phyloP scores from a whole-genome alignment of 2,797 vertebrate species.

The Emydoidea blandingii region DNA sequence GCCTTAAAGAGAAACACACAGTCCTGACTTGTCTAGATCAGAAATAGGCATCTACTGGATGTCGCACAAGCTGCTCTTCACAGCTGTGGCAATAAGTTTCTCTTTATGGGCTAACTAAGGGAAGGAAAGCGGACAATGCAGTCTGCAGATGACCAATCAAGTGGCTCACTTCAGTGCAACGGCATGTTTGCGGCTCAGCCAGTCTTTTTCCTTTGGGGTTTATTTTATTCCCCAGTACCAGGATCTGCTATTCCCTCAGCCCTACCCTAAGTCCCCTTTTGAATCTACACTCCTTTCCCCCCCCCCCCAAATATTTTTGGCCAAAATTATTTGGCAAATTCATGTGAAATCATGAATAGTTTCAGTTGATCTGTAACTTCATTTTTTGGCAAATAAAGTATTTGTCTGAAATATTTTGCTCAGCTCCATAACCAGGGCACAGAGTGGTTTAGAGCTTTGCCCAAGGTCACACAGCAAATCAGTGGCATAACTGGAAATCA shows the following conservation, averaged over 20 bases:
- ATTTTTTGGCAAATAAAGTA: too few relatives aligned
- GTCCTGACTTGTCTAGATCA: not conserved
- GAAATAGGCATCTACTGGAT: not conserved
- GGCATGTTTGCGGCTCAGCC: rapidly evolving
- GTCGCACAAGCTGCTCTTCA: not conserved
- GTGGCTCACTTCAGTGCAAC: not conserved
- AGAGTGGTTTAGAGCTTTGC: not conserved
- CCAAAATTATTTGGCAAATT: too few relatives aligned
- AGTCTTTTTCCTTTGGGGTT: conserved; percentile 31
- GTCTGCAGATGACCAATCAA: not conserved
- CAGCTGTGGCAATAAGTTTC: not conserved
- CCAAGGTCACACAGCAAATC: not conserved
- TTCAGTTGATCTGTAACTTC: too few relatives aligned
- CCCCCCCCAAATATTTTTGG: too few relatives aligned
- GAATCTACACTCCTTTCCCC: too few relatives aligned
- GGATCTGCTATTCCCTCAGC: not conserved
- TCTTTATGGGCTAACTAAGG: not conserved
- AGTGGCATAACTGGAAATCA: not conserved
- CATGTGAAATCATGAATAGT: too few relatives aligned
- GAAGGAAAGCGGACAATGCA: not conserved
- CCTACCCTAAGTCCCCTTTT: too few relatives aligned
- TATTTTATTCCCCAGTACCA: not conserved
- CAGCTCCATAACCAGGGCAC: not conserved
- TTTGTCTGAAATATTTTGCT: too few relatives aligned
- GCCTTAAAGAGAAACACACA: not conserved